These are phyloP conservation scores for Campylorhamphus procurvoides DNA, from an alignment of 2,113 vertebrate species.

Conservation along the genomic window DNA sequence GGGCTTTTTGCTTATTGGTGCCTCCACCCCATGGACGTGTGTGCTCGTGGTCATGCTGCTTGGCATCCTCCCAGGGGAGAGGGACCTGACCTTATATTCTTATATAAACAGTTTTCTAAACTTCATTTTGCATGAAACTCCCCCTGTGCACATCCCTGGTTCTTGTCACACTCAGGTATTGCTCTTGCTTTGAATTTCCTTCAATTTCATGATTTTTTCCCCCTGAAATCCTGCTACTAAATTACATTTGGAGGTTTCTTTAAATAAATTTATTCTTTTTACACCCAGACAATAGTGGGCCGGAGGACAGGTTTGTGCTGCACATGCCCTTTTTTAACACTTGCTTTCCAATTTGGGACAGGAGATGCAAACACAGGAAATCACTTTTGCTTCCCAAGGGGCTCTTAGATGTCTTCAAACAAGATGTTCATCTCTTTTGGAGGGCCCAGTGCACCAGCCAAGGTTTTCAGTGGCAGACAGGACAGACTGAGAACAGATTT, in stretches of 20 bases:
- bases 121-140: not conserved
- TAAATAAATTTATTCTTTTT: not conserved
- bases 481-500: not conserved
- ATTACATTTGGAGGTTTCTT: not conserved
- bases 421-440: not conserved
- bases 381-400: not conserved
- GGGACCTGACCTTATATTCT: fast-evolving
- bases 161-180: not conserved
- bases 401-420: not conserved
- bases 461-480: not conserved
- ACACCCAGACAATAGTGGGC: not conserved
- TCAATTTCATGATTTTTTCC: not conserved
- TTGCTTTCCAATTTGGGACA: not conserved
- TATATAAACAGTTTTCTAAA: fast-evolving
- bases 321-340: not conserved
- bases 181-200: not conserved
- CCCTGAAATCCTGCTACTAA: not conserved
- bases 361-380: not conserved
- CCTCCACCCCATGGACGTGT: fast-evolving
- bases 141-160: not conserved
- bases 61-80: too few relatives aligned
- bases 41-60: fast-evolving
- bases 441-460: not conserved
- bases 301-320: not conserved
- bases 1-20: not conserved